Evolutionary conservation across 2,888 invertebrate genomes (phyloP), one percentile per base, ranked within the genome.

Genomic region (Beris chalybata): DNA sequence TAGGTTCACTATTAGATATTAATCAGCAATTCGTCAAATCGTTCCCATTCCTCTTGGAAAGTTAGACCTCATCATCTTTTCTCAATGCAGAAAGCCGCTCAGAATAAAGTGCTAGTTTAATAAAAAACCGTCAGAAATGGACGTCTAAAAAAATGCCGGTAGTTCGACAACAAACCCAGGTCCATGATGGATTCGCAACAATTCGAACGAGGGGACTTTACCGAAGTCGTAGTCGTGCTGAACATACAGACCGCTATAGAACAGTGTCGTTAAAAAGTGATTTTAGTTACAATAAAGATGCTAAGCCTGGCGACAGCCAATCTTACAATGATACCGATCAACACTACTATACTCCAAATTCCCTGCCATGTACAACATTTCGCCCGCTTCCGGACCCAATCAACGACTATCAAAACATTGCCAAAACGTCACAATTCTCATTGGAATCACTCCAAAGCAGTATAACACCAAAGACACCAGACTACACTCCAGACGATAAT

Each of bases 111-210:
- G 38, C 1, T 38, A 38, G 9, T 38, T 38, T 38, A 38, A 38
- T 3, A 38, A 1, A 9, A 38, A 38, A 38, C 9, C 1, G 7
- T 7, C 1, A 3, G 7, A 7, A 1, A 38, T 38, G 38, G 5
- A 38, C 5, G 38, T 38, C 9, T 48, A 7, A 48, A 48, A 64
- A n/a, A 6, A 65, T 65, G 65, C 56, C 65, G 12, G 75, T 76
- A 12, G 71, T 75, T 38, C 72, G 77, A 31, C 72, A 73, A 38
- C 72, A 71, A 50, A 74, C 74, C 81, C 87, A 89, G 67, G 87
- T 93, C 61, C 89, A 92, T 79, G 93, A 93, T 80, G 93, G 93
- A 65, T 93, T 91, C 81, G 93, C 93, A 61, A 93, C 93, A n/a
- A 91, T 93, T 73, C 84, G 91, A 67, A 85, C 89, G 12, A 86